Evolutionary conservation across 2,797 vertebrate species (phyloP).

Genomic region (Dallia pectoralis): DNA sequence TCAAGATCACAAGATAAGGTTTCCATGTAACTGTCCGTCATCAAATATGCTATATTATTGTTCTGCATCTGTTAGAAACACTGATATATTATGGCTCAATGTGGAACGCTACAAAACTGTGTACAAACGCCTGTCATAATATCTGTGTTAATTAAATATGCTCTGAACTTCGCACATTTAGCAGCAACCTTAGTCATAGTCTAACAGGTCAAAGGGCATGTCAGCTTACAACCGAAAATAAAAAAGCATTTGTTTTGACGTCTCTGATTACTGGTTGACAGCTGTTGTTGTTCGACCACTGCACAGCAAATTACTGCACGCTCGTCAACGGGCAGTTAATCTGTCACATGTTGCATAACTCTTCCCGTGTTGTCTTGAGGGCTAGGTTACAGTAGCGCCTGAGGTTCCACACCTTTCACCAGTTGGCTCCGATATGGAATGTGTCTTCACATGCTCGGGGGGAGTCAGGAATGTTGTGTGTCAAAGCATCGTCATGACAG

Average conservation of each 20-base stretch:
- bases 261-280: background rate
- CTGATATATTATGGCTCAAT: background rate
- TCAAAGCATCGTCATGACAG: conserved; percentile 5
- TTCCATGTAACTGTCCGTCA: background rate
- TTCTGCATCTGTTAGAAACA: background rate
- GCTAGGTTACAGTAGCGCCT: background rate
- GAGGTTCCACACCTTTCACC: background rate
- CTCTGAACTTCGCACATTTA: background rate
- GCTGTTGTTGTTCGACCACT: background rate
- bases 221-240: background rate
- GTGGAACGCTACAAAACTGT: background rate
- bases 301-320: background rate
- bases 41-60: background rate
- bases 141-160: background rate
- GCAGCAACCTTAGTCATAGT: background rate
- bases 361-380: background rate
- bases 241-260: background rate
- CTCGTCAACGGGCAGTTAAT: background rate
- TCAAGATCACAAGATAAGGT: background rate
- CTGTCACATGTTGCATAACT: conserved; percentile 12
- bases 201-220: background rate
- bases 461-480: conserved; percentile 21
- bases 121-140: background rate
- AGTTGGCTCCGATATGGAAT: conserved; percentile 15
- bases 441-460: conserved; percentile 43